phyloP scores from a whole-genome alignment of 64 coral and sea anemone genomes.

The Actinia tenebrosa region DNA sequence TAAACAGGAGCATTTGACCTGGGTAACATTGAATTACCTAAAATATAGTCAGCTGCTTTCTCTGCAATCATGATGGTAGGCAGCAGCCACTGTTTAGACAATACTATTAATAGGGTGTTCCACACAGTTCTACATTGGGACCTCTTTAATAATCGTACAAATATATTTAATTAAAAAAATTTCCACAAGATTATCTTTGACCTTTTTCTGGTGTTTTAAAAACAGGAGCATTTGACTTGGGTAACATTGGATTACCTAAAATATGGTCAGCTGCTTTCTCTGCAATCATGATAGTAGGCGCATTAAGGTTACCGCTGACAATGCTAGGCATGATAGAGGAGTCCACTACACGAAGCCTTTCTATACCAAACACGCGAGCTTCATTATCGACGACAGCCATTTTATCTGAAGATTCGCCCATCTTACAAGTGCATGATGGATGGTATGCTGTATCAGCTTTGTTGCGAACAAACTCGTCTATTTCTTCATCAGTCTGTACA shows the following conservation, averaged over 20 bases:
- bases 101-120: neutral
- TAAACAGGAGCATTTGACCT: constrained; percentile 36
- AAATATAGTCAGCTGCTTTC: constrained; percentile 58
- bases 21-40: constrained; percentile 38
- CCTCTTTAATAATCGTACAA: neutral
- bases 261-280: constrained; percentile 67
- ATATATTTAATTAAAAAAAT: too few relatives aligned
- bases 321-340: constrained; percentile 77
- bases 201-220: constrained; percentile 58
- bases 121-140: neutral
- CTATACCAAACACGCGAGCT: constrained; percentile 35
- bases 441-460: constrained; percentile 66
- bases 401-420: constrained; percentile 55
- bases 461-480: constrained; percentile 63
- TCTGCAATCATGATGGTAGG: constrained; percentile 78
- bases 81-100: too few relatives aligned
- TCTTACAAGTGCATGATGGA: constrained; percentile 80
- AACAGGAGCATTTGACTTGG: constrained; percentile 34
- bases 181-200: constrained; percentile 20
- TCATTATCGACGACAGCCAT: constrained; percentile 73
- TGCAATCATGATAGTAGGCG: constrained; percentile 73
- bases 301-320: constrained; percentile 83
- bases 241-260: constrained; percentile 35
- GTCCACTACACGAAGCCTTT: constrained; percentile 61
- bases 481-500: constrained; percentile 63